Evolutionary conservation across 2,888 invertebrate species (phyloP).

Genomic region (Mellilla xanthometata): DNA sequence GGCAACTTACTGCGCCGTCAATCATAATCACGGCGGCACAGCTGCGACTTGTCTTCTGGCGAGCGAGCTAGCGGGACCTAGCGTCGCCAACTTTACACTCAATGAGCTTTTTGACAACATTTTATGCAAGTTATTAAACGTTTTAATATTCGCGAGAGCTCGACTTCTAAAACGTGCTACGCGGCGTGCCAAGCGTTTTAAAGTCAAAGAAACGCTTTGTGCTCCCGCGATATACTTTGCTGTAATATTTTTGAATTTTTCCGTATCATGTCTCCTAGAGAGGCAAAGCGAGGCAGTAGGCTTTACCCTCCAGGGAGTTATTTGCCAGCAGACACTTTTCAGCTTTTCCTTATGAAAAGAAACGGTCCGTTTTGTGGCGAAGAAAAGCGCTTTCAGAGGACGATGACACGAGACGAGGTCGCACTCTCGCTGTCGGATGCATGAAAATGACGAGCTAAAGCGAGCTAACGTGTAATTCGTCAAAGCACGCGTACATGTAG

Average conservation of each 20-base stretch:
- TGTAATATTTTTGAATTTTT: slow-evolving; percentile 62
- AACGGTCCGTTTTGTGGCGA: slow-evolving; percentile 80
- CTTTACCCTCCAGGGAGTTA: slow-evolving; percentile 79
- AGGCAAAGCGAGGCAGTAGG: slow-evolving; percentile 79
- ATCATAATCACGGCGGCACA: slow-evolving; percentile 59
- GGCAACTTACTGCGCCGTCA: slow-evolving; percentile 62
- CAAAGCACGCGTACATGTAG: slow-evolving; percentile 54
- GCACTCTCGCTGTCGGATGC: slow-evolving; percentile 73
- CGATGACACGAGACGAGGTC: slow-evolving; percentile 82
- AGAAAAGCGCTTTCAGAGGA: slow-evolving; percentile 82
- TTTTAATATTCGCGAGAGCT: slow-evolving; percentile 16
- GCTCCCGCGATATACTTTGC: slow-evolving; percentile 45
- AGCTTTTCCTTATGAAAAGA: slow-evolving; percentile 82
- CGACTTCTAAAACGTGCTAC: slow-evolving; percentile 21
- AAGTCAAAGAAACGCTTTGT: slow-evolving; percentile 35
- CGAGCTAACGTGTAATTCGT: slow-evolving; percentile 75
- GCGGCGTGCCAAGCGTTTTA: slow-evolving; percentile 21
- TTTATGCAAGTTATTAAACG: slow-evolving; percentile 19
- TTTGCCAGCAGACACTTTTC: slow-evolving; percentile 82
- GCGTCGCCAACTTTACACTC: slow-evolving; percentile 10
- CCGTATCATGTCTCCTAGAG: slow-evolving; percentile 61
- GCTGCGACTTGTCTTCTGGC: slow-evolving; percentile 40
- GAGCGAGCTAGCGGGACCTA: slow-evolving; percentile 1
- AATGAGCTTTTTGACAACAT: slow-evolving; percentile 17
- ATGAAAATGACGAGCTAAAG: slow-evolving; percentile 72